A percentile compares a stretch with the other conserved stretches of the same genome.
Evolutionary conservation across 2,888 invertebrate genomes (phyloP).

Genomic region (Venusia cambrica): DNA sequence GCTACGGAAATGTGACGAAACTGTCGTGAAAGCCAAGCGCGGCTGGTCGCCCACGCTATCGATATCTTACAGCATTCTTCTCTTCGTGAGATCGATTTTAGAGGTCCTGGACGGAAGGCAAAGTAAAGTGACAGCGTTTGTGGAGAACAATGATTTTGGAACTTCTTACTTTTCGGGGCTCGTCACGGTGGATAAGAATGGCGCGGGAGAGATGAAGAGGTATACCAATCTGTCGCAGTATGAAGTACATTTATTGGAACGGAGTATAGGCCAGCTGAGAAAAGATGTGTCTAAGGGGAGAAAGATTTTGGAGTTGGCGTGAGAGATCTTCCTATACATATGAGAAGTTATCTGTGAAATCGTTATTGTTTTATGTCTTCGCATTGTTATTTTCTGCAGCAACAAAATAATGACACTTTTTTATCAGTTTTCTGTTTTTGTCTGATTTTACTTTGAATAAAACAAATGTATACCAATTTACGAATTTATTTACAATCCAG

Average conservation of each 20-base stretch:
- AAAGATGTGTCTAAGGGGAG: slow-evolving; percentile 52
- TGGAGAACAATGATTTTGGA: slow-evolving; percentile 65
- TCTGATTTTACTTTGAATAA: no score
- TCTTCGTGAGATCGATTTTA: slow-evolving; percentile 80
- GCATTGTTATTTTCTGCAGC: no score
- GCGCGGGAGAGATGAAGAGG: slow-evolving; percentile 50
- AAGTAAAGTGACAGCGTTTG: slow-evolving; percentile 45
- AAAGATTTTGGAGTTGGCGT: slow-evolving; percentile 49
- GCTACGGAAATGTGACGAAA: slow-evolving; percentile 82
- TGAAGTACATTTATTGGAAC: slow-evolving; percentile 53
- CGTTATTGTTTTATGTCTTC: no score
- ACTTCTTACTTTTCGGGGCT: slow-evolving; percentile 57
- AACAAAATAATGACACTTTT: no score
- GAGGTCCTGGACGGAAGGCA: slow-evolving; percentile 60
- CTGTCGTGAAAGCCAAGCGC: slow-evolving; percentile 83
- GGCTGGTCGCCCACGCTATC: slow-evolving; percentile 82
- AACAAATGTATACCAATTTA: slow-evolving; percentile 47
- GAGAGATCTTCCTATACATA: no score
- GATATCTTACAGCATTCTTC: slow-evolving; percentile 82
- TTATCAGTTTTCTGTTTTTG: background rate
- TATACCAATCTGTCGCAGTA: slow-evolving; percentile 44
- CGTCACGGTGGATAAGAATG: slow-evolving; percentile 45
- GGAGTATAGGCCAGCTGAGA: slow-evolving; percentile 47
- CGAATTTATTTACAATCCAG: slow-evolving; percentile 63
- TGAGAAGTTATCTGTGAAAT: no score